phyloP scores from a whole-genome alignment of 2,797 vertebrate species.

The Hydrolagus colliei region DNA sequence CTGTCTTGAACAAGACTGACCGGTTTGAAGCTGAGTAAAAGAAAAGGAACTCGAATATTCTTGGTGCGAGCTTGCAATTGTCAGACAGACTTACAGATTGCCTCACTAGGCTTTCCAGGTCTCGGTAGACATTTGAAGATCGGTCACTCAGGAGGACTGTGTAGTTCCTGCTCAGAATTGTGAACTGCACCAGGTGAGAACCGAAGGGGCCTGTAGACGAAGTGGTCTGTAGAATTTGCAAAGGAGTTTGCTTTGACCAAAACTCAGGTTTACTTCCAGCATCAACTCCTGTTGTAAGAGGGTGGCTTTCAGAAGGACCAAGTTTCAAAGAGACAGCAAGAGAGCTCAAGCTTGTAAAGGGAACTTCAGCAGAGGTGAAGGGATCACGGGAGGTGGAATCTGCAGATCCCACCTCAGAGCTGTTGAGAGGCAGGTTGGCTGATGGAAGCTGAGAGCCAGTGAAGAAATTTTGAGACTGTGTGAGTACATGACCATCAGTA shows the following conservation, averaged over 20 bases:
- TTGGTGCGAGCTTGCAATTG: no score
- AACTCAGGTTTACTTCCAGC: not conserved
- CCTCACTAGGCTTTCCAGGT: slow-evolving; percentile 34
- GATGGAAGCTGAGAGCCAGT: no score
- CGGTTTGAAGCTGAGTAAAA: no score
- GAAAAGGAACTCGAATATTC: no score
- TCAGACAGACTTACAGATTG: slow-evolving; percentile 36
- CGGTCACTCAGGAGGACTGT: not conserved
- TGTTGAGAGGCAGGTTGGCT: not conserved
- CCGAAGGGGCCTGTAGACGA: not conserved
- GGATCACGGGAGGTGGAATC: not conserved
- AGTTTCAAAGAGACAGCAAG: no score
- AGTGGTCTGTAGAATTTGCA: not conserved
- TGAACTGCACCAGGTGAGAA: slow-evolving; percentile 32
- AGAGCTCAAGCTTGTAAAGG: not conserved
- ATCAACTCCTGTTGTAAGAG: not conserved
- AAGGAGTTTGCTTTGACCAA: not conserved
- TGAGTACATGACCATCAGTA: no score
- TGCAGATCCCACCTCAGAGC: not conserved
- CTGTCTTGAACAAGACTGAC: no score
- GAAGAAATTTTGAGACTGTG: no score
- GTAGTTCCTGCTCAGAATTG: slow-evolving; percentile 31
- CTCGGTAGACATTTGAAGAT: slow-evolving; percentile 20
- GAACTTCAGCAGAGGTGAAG: no score
- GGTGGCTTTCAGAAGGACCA: no score